Conservation (phyloP, 2,113 vertebrate species). For the Catharus bicknelli region DNA sequence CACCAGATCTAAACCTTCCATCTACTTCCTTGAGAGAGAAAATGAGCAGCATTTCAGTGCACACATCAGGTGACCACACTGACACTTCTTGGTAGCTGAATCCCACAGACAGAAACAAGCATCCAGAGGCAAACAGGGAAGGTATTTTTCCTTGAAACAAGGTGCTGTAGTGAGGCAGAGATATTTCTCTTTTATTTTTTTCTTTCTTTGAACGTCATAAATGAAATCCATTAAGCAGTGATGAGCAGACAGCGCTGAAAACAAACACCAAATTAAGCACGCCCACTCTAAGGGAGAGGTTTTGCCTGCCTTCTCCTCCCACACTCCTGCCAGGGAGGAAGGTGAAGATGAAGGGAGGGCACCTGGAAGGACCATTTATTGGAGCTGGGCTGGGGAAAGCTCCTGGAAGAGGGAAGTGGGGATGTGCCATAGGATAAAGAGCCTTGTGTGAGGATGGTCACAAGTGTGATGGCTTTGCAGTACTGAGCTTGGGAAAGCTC, state of each 20-base stretch:
- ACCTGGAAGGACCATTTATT: not conserved
- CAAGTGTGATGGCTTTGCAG: not conserved
- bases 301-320: conserved; percentile 23
- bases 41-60: not conserved
- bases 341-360: not conserved
- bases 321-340: not conserved
- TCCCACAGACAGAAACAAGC: not conserved
- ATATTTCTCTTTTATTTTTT: not conserved
- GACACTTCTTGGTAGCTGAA: not conserved
- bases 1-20: not conserved
- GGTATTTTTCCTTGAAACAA: not conserved
- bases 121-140: not conserved
- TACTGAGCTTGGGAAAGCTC: not conserved
- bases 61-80: not conserved
- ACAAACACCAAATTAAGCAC: conserved; percentile 53
- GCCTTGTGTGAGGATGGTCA: not conserved
- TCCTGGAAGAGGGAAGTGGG: not conserved
- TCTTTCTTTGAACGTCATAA: not conserved
- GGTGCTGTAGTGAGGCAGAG: not conserved
- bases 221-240: conserved; percentile 35
- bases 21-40: not conserved
- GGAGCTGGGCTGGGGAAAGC: not conserved
- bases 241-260: conserved; percentile 27
- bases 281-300: not conserved
- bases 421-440: not conserved